A percentile compares a stretch with the other conserved stretches of the same genome.
Conservation (phyloP, 2,113 vertebrate species). For the Psittacus erithacus region DNA sequence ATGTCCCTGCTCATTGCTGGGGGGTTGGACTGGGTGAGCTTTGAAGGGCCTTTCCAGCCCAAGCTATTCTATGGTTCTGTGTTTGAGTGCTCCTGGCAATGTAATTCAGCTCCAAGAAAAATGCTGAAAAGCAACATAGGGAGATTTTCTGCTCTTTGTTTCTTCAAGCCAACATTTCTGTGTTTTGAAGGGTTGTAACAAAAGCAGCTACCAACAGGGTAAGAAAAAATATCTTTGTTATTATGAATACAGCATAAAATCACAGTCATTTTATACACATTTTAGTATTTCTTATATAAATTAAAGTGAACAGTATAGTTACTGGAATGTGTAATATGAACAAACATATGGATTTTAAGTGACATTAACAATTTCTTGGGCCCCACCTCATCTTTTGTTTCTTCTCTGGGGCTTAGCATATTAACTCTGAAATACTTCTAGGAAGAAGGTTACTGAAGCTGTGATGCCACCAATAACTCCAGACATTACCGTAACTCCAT, state of each 20-base stretch:
- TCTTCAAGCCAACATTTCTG: background rate
- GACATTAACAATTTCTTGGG: background rate
- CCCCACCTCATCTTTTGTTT: background rate
- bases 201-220: slow-evolving; percentile 25
- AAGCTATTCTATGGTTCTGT: background rate
- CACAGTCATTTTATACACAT: slow-evolving; percentile 51
- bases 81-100: background rate
- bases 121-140: fast-evolving
- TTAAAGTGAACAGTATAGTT: slow-evolving; percentile 61
- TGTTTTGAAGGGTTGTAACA: background rate
- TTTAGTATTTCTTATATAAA: slow-evolving; percentile 69
- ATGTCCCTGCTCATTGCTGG: background rate
- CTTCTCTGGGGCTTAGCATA: background rate
- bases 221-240: slow-evolving; percentile 83
- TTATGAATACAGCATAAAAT: slow-evolving; percentile 72
- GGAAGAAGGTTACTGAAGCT: background rate
- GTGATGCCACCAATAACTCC: background rate
- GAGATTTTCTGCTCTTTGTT: background rate
- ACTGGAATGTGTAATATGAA: slow-evolving; percentile 21
- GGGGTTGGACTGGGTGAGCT: background rate
- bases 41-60: background rate
- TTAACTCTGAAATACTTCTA: background rate
- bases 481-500: background rate
- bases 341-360: background rate
- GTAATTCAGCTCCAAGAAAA: background rate